These are phyloP conservation scores for Cyphomyrmex costatus DNA, from an alignment of 1,140 invertebrate species.

Conservation along the genomic window DNA sequence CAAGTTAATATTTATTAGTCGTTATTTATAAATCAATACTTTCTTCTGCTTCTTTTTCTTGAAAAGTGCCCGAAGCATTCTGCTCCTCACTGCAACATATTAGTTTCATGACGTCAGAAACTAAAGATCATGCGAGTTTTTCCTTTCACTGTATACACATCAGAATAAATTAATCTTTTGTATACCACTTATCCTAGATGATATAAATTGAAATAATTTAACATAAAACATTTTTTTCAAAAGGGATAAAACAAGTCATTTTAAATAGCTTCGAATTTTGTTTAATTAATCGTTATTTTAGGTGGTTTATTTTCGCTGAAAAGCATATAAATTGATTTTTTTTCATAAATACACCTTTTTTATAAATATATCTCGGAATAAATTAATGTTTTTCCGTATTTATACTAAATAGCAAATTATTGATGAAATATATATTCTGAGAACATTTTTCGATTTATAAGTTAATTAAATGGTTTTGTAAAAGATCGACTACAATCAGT, in stretches of 20 bases:
- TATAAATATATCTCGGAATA: background rate
- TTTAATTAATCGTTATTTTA: background rate
- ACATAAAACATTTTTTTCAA: background rate
- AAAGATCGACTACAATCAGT: background rate
- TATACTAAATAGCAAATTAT: background rate
- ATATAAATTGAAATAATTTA: background rate
- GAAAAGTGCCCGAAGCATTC: too few species aligned
- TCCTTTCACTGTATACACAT: background rate
- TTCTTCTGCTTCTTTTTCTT: background rate
- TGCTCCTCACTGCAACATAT: background rate
- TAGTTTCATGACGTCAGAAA: constrained; percentile 1
- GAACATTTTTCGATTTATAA: background rate
- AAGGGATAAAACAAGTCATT: too few species aligned
- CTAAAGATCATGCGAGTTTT: background rate
- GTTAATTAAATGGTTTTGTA: background rate
- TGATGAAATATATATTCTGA: background rate
- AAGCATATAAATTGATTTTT: background rate
- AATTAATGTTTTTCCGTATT: background rate
- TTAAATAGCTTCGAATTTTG: background rate
- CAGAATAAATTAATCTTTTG: too few species aligned
- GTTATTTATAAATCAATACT: background rate
- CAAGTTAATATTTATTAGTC: background rate
- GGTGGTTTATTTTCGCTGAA: too few species aligned
- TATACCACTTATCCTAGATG: background rate
- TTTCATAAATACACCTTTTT: too few species aligned